These are phyloP conservation scores for Peribatodes rhomboidaria DNA, from an alignment of 2,888 invertebrate species.

Conservation along the genomic window DNA sequence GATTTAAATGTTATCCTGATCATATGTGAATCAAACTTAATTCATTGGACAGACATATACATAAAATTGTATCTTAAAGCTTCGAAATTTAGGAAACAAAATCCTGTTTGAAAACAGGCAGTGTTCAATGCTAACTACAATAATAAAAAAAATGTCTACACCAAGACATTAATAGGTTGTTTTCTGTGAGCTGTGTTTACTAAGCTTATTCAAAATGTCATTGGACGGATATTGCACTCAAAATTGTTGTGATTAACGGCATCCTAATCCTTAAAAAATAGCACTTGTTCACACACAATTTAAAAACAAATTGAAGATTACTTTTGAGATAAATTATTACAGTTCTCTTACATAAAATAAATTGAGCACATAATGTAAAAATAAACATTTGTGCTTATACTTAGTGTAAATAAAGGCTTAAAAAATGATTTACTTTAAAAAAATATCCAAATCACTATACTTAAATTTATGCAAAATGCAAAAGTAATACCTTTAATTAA, in stretches of 20 bases:
- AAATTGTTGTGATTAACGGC: background rate
- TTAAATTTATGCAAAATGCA: constrained; percentile 1
- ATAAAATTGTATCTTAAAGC: no score
- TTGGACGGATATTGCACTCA: constrained; percentile 9
- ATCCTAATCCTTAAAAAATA: background rate
- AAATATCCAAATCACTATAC: constrained; percentile 10
- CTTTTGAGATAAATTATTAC: background rate
- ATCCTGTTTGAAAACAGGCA: background rate
- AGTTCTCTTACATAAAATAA: constrained; percentile 2
- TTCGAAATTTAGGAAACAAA: background rate
- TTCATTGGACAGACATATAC: background rate
- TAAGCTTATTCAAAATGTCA: background rate
- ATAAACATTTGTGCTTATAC: constrained; percentile 8
- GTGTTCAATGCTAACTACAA: background rate
- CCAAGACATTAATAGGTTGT: no score
- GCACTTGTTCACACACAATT: background rate
- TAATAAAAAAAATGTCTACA: no score
- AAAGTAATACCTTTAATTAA: background rate
- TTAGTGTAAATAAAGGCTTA: background rate
- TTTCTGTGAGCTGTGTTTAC: background rate
- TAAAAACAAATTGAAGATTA: background rate
- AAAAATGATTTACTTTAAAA: no score
- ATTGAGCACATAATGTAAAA: background rate
- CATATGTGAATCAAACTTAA: background rate
- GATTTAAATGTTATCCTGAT: background rate